phyloP scores from a whole-genome alignment of 2,888 invertebrate species.

The Pheosia gnoma region DNA sequence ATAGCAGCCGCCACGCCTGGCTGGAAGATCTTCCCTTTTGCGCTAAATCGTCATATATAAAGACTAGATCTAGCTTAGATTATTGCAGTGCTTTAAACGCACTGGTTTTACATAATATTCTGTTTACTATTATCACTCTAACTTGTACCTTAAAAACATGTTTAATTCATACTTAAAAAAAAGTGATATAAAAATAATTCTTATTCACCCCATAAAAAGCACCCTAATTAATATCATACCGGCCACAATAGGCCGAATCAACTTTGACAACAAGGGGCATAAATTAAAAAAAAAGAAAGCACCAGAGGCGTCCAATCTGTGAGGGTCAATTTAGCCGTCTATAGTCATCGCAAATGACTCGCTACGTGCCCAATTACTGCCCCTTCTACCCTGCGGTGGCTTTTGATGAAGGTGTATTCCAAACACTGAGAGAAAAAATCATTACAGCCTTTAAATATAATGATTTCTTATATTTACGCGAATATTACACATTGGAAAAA shows the following conservation, averaged over 20 bases:
- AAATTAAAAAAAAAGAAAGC: slow-evolving; percentile 24
- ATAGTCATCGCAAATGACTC: slow-evolving; percentile 43
- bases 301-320: slow-evolving; percentile 32
- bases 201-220: neutral
- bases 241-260: slow-evolving; percentile 18
- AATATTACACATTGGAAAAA: no score
- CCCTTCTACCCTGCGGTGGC: slow-evolving; percentile 21
- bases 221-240: slow-evolving; percentile 5
- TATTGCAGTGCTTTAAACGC: no score
- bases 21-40: no score
- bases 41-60: no score
- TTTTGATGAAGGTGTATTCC: slow-evolving; percentile 1
- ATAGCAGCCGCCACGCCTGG: no score
- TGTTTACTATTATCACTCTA: no score
- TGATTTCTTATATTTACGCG: no score
- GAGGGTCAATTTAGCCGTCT: slow-evolving; percentile 50
- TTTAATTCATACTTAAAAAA: neutral
- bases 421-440: slow-evolving; percentile 20
- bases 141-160: no score
- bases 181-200: neutral
- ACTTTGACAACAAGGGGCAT: slow-evolving; percentile 11
- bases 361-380: slow-evolving; percentile 59
- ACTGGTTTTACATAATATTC: no score
- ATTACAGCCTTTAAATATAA: no score
- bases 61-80: no score